Base-by-base conservation (phyloP, 1,140 invertebrate species). In the Amphibalanus amphitrite region DNA sequence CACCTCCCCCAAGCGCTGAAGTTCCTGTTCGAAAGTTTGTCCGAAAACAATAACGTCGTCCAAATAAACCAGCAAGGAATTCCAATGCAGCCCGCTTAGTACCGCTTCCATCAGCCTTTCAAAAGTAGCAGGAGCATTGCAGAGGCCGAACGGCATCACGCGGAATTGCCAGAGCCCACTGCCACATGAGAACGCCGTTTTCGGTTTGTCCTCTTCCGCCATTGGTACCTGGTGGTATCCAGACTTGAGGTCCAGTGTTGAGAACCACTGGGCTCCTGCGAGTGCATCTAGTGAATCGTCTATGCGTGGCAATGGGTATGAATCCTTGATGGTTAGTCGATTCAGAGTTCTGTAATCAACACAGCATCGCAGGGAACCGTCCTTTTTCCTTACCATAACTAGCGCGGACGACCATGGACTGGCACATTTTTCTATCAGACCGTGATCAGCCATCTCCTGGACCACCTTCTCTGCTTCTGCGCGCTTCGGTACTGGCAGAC, bases 151-250 rank as follows among this genome's bases (percentile, higher is more conserved):
- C 28, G 69, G 28, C 69, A 70, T 29, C 23, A 28, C 28, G 10
- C 23, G 25, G 38, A 74, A 28, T 69, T 69, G 0, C 28, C 38
- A 69, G 33, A 69, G 17, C 30, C n/a, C 29, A 6, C 28, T 30
- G 3, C 65, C 40, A 26, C 40, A 20, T 59, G 29, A 25, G 25
- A 75, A 74, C 0, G 74, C 74, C 20, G 74, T 76, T 38, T 71
- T 74, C 64, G 73, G 25, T 28, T 40, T 28, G 40, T 59, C 33
- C 10, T 73, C 69, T 26, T 28, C 17, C 59, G 33, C 25, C 67
- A 76, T 4, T 23, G 28, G 10, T 3, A 75, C 72, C 64, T 75
- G 73, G 1, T 75, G 76, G 74, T 75, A 75, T 26, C 33, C 73
- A 67, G 0, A 40, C 67, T 64, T 33, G 3, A 76, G 20, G 3